Evolutionary conservation across 2,797 vertebrate species (phyloP).

Genomic region (Molothrus aeneus): DNA sequence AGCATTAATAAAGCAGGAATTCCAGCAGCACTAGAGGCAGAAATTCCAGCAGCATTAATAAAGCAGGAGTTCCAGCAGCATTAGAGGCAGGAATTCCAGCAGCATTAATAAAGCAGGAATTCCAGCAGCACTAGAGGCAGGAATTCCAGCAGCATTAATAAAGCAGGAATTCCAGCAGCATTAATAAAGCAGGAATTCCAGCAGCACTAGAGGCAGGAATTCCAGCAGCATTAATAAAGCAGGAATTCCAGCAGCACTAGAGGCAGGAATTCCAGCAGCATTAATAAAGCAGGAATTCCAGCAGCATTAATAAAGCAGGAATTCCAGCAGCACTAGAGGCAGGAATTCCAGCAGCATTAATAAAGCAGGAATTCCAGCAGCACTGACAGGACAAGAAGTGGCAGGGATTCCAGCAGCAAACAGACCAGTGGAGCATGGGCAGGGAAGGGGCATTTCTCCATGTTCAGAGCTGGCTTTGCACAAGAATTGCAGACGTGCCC

Average conservation of each 20-base stretch:
- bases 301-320: background rate
- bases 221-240: background rate
- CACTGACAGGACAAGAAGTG: background rate
- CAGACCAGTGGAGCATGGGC: background rate
- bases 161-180: background rate
- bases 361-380: background rate
- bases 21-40: background rate
- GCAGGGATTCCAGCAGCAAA: background rate
- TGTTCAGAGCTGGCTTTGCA: background rate
- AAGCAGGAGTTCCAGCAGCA: background rate
- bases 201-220: background rate
- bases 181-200: background rate
- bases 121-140: too few species aligned
- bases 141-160: background rate
- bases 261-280: background rate
- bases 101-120: too few species aligned
- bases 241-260: background rate
- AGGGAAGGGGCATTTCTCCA: slow-evolving; percentile 25
- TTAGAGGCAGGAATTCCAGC: background rate
- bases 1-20: background rate
- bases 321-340: background rate
- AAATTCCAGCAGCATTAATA: background rate
- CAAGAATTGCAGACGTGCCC: background rate
- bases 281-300: background rate
- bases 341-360: background rate